Evolutionary conservation across 2,113 vertebrate genomes (phyloP).

Genomic region (Corythornis cristatus): DNA sequence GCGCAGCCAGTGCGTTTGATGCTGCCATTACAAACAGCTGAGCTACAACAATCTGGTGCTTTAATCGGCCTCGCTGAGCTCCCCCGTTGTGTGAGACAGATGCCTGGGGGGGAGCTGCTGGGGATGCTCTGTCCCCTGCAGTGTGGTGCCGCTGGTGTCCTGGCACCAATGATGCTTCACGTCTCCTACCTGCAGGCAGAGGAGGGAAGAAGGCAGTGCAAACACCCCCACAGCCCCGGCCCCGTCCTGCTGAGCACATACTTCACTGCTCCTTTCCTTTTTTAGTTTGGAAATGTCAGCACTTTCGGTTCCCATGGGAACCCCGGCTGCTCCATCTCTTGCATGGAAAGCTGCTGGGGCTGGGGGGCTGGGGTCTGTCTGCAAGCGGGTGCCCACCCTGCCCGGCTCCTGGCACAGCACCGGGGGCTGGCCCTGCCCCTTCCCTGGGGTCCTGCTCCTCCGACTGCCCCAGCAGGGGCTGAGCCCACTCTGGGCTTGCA

Average conservation of each 20-base stretch:
- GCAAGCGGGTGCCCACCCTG: rapidly evolving
- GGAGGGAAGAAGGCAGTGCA: not conserved
- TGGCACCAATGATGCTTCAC: rapidly evolving
- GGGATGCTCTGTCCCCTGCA: not conserved
- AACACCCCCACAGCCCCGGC: not conserved
- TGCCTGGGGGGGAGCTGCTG: not conserved
- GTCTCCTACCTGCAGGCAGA: not conserved
- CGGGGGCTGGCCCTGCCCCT: not conserved
- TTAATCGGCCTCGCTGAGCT: constrained; percentile 41
- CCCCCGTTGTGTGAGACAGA: not conserved
- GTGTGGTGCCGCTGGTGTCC: not conserved
- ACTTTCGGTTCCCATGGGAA: constrained; percentile 69
- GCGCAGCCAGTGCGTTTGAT: not conserved
- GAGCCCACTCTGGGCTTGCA: not conserved
- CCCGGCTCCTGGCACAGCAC: not conserved
- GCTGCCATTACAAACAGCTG: not conserved
- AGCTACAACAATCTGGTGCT: not conserved
- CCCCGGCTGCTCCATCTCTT: not conserved
- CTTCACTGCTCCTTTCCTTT: constrained; percentile 38
- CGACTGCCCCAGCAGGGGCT: rapidly evolving
- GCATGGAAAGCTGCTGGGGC: not conserved
- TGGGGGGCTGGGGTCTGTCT: not conserved
- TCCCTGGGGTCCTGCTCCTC: rapidly evolving
- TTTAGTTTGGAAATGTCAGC: constrained; percentile 68
- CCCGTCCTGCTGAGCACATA: not conserved